Evolutionary conservation across 2,797 vertebrate genomes (phyloP), one percentile per base, ranked within the genome.

Genomic region (Chloroceryle inda): DNA sequence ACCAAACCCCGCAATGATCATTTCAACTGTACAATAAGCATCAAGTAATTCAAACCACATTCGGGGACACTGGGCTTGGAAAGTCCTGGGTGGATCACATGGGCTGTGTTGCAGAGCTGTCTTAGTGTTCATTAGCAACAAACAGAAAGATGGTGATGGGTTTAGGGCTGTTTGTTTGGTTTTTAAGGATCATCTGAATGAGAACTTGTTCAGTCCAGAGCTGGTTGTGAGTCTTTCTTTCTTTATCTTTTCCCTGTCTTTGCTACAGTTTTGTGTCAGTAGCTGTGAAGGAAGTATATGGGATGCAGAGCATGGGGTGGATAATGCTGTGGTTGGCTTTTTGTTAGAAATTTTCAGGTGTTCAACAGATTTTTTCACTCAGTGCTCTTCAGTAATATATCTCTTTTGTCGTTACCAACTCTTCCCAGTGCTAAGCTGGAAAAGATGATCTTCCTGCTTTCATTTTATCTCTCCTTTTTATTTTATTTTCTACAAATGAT

Each of bases 1-100:
- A 71, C 67, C 92, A 74, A 91, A 88, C 74, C 82, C 89, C 89
- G 83, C 74, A 84, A 79, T 87, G 94, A 94, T 74, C 73, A 89
- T 94, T 77, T 87, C 59, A 75, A 66, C 92, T 87, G 88, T 81
- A 96, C 88, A 89, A 71, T 85, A 64, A 95, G 77, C 47, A 42
- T 2, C 13, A 61, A 91, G 52, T 91, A 95, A 96, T 93, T 89
- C 37, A 64, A 89, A 96, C 50, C 95, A 94, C 45, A 20, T 77
- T 68, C 33, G 19, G 78, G 37, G 63, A 50, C 24, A 3, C 3
- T 62, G 0, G 31, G 31, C 22, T 44, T 50, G 82, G 21, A 4
- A 58, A 87, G 85, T 49, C 44, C 53, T 72, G 29, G 35, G 68
- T 72, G 22, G 78, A 68, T 87, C 82, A 18, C 59, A 17, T 8